Evolutionary conservation across 2,888 invertebrate species (phyloP), one percentile per base, ranked within the genome.

Genomic region (Nowickia ferox): DNA sequence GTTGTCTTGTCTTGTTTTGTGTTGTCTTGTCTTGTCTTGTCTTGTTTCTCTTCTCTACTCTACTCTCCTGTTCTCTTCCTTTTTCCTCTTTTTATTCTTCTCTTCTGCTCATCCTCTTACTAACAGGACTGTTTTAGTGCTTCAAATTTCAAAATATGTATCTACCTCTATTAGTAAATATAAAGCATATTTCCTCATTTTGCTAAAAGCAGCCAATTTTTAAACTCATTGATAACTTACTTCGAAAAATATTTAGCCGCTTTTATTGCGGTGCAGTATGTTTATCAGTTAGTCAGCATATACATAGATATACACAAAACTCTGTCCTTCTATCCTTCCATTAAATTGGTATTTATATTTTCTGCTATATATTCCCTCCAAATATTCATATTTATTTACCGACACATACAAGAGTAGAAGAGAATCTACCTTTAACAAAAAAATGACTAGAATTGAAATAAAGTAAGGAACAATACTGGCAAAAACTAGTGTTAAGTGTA

Each of bases 371-470:
- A 61, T 42, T 63, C 53, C 53, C 22, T 17, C 71, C 63, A 71
- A 83, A 83, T 42, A 77, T 65, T 76, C 59, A 77, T 53, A 83
- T 72, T 77, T 72, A 59, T 57, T 38, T 57, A 53, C 6, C 38
- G 3, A 19, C 53, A 40, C 46, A 17, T 51, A 19, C 30, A 9
- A 17, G 53, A 69, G 42, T 13, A 57, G 17, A 59, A 57, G 30
- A 59, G 40, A 59, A 19, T 68, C 17, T 51, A 78, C 51, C 42
- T 69, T 78, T 59, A 51, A 51, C 48, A 44, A 77, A 38, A 57
- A n/a, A 65, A 59, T 59, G 44, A 38, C 22, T 53, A n/a, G 13
- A 46, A 11, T 53, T 55, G 40, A 30, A 1, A 11, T 10, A 63
- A 53, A 61, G 71, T 71, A 40, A 0, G 15, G 11, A 2, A 2